Percentiles rank a stretch among this genome's conserved stretches.
phyloP scores from a whole-genome alignment of 2,797 vertebrate species.

The Melanotaenia pygmaea region DNA sequence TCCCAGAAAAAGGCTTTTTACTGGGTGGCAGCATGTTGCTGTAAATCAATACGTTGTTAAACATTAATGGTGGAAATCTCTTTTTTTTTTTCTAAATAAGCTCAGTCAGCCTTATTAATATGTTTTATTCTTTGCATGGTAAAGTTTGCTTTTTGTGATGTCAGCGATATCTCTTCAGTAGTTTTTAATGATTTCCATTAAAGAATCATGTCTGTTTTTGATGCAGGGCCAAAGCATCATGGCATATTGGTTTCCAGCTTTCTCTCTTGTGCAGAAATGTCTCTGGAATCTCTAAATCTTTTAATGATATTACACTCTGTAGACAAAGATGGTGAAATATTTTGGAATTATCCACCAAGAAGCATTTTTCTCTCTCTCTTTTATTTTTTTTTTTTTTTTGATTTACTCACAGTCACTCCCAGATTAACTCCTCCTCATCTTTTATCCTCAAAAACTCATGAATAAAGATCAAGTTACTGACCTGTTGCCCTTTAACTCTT shows the following conservation, averaged over 20 bases:
- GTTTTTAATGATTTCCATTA: not conserved
- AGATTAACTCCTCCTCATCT: not conserved
- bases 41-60: not conserved
- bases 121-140: not conserved
- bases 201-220: not conserved
- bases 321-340: not conserved
- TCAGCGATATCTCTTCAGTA: not conserved
- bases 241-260: not conserved
- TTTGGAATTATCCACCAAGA: not conserved
- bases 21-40: not conserved
- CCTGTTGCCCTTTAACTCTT: not conserved
- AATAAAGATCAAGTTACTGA: not conserved
- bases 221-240: not conserved
- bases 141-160: not conserved
- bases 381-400: not conserved
- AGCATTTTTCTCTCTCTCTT: too few species aligned
- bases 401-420: not conserved
- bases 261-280: not conserved
- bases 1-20: too few species aligned
- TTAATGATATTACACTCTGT: not conserved
- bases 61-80: not conserved
- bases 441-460: not conserved
- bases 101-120: not conserved
- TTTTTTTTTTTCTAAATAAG: not conserved
- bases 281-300: not conserved